Evolutionary conservation across 2,888 invertebrate species (phyloP).

Genomic region (Heliconius hortense): DNA sequence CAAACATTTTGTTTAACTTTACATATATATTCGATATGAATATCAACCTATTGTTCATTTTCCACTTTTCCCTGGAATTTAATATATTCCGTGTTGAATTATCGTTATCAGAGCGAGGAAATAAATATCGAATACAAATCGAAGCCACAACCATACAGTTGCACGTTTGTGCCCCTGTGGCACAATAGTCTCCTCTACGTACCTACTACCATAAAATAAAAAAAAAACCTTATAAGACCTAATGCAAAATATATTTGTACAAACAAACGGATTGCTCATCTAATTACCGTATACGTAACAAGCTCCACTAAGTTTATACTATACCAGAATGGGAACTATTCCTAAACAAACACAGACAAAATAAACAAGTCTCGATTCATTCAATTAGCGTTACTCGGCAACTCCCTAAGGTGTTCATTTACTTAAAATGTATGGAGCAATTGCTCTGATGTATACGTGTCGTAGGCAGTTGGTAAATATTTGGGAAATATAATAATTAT

Average conservation of each 20-base stretch:
- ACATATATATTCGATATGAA: too few relatives aligned
- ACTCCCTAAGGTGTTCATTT: conserved; percentile 46
- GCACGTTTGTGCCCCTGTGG: too few relatives aligned
- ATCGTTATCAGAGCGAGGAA: too few relatives aligned
- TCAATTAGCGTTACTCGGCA: conserved; percentile 51
- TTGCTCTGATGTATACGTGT: conserved; percentile 11
- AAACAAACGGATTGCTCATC: conserved; percentile 35
- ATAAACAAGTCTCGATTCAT: conserved; percentile 49
- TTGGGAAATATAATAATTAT: neutral
- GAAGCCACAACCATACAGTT: too few relatives aligned
- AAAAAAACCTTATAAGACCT: too few relatives aligned
- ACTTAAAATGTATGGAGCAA: conserved; percentile 41
- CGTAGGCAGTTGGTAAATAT: neutral
- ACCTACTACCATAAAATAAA: too few relatives aligned
- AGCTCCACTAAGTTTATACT: conserved; percentile 2
- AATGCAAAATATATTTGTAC: conserved; percentile 31
- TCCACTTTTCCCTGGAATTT: too few relatives aligned
- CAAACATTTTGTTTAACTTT: too few relatives aligned
- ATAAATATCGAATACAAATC: too few relatives aligned
- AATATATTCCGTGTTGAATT: too few relatives aligned
- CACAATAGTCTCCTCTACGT: too few relatives aligned
- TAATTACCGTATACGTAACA: conserved; percentile 32
- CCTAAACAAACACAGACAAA: conserved; percentile 50
- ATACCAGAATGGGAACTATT: conserved; percentile 40
- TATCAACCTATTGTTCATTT: too few relatives aligned